These are phyloP conservation scores for Drosophila anomalata DNA, from an alignment of 2,888 invertebrate species.

Conservation along the genomic window DNA sequence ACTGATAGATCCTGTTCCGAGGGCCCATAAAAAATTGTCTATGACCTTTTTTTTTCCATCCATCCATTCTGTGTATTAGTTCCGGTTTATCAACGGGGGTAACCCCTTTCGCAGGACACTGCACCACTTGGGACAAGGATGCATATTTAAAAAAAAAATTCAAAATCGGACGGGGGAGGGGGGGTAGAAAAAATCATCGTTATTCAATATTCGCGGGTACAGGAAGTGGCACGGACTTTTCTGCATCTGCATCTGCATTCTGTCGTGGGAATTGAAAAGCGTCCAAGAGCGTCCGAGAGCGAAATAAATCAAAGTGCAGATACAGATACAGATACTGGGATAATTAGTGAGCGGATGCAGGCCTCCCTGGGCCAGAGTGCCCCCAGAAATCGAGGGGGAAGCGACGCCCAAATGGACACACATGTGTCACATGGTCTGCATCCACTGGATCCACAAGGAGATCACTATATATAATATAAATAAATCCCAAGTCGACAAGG, in stretches of 20 bases:
- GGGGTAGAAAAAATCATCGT: slow-evolving; percentile 15
- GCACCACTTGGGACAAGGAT: slow-evolving; percentile 74
- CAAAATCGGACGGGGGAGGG: background rate
- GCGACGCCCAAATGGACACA: slow-evolving; percentile 50
- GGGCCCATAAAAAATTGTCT: slow-evolving; percentile 76
- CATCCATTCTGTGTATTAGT: slow-evolving; percentile 60
- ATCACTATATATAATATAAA: background rate
- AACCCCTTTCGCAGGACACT: slow-evolving; percentile 54
- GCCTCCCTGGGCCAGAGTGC: slow-evolving; percentile 51
- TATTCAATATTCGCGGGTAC: slow-evolving; percentile 79
- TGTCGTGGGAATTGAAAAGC: slow-evolving; percentile 74
- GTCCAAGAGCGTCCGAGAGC: slow-evolving; percentile 21
- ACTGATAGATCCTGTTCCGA: background rate
- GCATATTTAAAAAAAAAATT: slow-evolving; percentile 57
- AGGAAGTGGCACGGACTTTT: slow-evolving; percentile 61
- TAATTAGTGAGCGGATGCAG: slow-evolving; percentile 79
- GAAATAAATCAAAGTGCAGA: slow-evolving; percentile 71
- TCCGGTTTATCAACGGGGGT: slow-evolving; percentile 74
- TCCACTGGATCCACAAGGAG: slow-evolving; percentile 3
- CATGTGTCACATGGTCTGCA: slow-evolving; percentile 47
- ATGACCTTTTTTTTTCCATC: slow-evolving; percentile 54
- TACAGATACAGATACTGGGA: slow-evolving; percentile 44
- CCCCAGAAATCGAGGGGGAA: slow-evolving; percentile 15
- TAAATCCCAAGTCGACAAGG: background rate
- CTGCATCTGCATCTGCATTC: slow-evolving; percentile 47